A percentile compares a stretch with the other conserved stretches of the same genome.
Conservation (phyloP, 2,113 vertebrate genomes). For the Misgurnus anguillicaudatus region DNA sequence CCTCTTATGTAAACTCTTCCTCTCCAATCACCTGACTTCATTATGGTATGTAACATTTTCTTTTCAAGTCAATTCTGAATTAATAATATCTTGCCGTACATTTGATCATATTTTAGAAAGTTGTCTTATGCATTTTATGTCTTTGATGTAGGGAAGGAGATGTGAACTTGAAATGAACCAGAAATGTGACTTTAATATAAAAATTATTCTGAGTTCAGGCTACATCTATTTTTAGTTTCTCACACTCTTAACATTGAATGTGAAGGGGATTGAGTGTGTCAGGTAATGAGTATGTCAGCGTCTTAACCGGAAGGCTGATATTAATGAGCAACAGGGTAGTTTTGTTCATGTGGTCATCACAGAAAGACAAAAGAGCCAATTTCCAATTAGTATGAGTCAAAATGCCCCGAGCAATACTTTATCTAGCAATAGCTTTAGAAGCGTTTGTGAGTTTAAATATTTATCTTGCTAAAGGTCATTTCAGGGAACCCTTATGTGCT, state of each 20-base stretch:
- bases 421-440: neutral
- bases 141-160: neutral
- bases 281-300: slow-evolving; percentile 35
- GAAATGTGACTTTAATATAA: neutral
- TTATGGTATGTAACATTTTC: neutral
- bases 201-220: neutral
- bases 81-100: no score
- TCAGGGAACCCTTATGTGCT: neutral
- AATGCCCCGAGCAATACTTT: slow-evolving; percentile 2
- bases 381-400: slow-evolving; percentile 31
- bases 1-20: neutral
- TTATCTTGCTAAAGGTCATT: neutral
- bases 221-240: slow-evolving; percentile 17
- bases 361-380: neutral
- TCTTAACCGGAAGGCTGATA: slow-evolving; percentile 10
- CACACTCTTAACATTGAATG: slow-evolving; percentile 10
- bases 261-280: slow-evolving; percentile 23
- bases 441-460: neutral
- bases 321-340: slow-evolving; percentile 25
- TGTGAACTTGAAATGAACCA: neutral
- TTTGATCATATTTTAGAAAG: no score
- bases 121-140: no score
- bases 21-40: neutral
- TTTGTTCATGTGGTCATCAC: slow-evolving; percentile 23
- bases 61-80: neutral